Evolutionary conservation across 2,888 invertebrate species (phyloP), one percentile per base, ranked within the genome.

Genomic region (Crepidodera aurea): DNA sequence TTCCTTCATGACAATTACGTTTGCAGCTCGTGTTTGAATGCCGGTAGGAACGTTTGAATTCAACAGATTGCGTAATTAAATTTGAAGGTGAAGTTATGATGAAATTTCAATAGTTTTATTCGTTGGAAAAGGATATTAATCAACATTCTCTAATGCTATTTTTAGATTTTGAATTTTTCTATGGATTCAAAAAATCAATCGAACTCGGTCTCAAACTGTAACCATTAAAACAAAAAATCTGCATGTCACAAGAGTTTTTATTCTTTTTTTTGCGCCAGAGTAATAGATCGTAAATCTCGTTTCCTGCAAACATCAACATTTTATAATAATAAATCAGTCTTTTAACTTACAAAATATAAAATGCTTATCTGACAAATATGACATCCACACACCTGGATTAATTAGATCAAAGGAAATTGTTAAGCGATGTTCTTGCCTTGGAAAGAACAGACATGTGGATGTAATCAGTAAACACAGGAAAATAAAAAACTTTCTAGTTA

Each of bases 381-480:
- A 39, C 39, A 39, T 12, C 1, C 10, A 19, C 42, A 16, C 42
- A 42, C 42, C 42, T 42, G 42, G 42, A 19, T 19, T 42, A 42
- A 42, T 42, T 42, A 42, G 42, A 42, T 42, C 42, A 42, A 42
- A 42, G 42, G 42, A 42, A 42, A 42, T 42, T 10, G 42, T 42
- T 40, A 40, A 18, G 6, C 8, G 40, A 40, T 13, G 40, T 10
- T 2, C 2, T 15, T 42, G 42, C 42, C 42, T 42, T 10, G 4
- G 42, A 19, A 13, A 1, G 19, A 19, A n/a, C 18, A 16, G 18
- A 19, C 18, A 42, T 19, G 42, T 42, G 42, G 42, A 16, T 16
- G 15, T 42, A 42, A 42, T 42, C 15, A 19, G 42, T 42, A 42
- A 42, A 42, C 42, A 42, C 10, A 42, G 19, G 42, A 42, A 19